Conservation (phyloP, 2,797 vertebrate species). For the Lutjanus argentimaculatus region DNA sequence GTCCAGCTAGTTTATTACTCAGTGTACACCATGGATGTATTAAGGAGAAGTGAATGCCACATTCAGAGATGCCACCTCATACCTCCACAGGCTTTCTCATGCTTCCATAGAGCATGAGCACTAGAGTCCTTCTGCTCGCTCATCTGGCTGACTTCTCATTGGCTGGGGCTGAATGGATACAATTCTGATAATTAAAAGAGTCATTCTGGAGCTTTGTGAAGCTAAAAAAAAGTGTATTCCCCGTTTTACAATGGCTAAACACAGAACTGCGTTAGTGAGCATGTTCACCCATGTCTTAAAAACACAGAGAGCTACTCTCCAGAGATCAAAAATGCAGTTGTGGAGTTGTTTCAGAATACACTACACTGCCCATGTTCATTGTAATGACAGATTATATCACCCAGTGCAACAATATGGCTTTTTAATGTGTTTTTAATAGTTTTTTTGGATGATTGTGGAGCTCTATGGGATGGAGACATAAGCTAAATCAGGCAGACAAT, state of each 20-base stretch:
- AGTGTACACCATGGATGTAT: too few species aligned
- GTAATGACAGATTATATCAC: slow-evolving; percentile 16
- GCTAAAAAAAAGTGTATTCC: not conserved
- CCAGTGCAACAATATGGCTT: not conserved
- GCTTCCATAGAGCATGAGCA: too few species aligned
- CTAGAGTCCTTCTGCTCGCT: too few species aligned
- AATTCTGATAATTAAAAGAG: not conserved
- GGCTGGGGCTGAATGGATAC: too few species aligned
- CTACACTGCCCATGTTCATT: not conserved
- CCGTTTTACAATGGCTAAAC: not conserved
- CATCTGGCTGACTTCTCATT: too few species aligned
- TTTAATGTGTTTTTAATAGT: slow-evolving; percentile 20
- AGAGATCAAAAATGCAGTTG: slow-evolving; percentile 13
- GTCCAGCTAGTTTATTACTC: too few species aligned
- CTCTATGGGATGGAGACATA: not conserved
- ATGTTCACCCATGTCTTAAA: not conserved
- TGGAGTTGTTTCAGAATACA: slow-evolving; percentile 22
- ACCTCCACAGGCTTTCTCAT: too few species aligned
- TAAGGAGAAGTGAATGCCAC: too few species aligned
- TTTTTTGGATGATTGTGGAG: not conserved
- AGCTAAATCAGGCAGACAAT: slow-evolving; percentile 10
- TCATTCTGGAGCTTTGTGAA: not conserved
- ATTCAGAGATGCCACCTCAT: too few species aligned
- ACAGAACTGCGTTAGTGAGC: not conserved
- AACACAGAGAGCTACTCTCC: not conserved